phyloP scores from a whole-genome alignment of 2,888 invertebrate species.

The Morpho helenor region DNA sequence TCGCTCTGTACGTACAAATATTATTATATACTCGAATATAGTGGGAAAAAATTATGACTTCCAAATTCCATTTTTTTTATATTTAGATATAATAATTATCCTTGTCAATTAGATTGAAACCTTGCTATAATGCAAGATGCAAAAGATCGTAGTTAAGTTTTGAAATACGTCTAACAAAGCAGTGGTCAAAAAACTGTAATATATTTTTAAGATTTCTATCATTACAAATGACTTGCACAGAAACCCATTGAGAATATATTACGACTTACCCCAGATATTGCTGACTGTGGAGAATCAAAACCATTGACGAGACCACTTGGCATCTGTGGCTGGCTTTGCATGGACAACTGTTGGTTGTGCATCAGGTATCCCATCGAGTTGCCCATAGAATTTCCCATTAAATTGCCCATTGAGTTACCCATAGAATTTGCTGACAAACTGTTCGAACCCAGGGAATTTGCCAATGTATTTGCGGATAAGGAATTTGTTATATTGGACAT shows the following conservation, averaged over 20 bases:
- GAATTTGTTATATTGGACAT: slow-evolving; percentile 25
- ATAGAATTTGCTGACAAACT: slow-evolving; percentile 25
- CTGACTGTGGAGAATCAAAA: slow-evolving; percentile 55
- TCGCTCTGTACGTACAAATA: slow-evolving; percentile 46
- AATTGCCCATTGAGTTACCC: slow-evolving; percentile 26
- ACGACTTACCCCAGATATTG: slow-evolving; percentile 27
- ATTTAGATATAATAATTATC: too few relatives aligned
- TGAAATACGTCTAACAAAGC: too few relatives aligned
- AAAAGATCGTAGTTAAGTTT: too few relatives aligned
- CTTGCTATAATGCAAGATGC: too few relatives aligned
- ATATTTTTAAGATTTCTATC: too few relatives aligned
- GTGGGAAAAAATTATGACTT: too few relatives aligned
- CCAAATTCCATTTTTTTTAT: too few relatives aligned
- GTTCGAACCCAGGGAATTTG: slow-evolving; percentile 26
- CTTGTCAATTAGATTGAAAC: too few relatives aligned
- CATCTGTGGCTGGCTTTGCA: slow-evolving; percentile 42
- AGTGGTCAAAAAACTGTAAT: too few relatives aligned
- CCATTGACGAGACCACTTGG: slow-evolving; percentile 57
- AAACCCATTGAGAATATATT: too few relatives aligned
- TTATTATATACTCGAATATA: too few relatives aligned
- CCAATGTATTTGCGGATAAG: slow-evolving; percentile 29
- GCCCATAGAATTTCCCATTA: slow-evolving; percentile 40
- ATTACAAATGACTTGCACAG: too few relatives aligned
- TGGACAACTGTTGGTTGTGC: slow-evolving; percentile 52
- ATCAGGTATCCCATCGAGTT: slow-evolving; percentile 42